phyloP scores from a whole-genome alignment of 2,888 invertebrate genomes.

The Lithophane semibrunnea region DNA sequence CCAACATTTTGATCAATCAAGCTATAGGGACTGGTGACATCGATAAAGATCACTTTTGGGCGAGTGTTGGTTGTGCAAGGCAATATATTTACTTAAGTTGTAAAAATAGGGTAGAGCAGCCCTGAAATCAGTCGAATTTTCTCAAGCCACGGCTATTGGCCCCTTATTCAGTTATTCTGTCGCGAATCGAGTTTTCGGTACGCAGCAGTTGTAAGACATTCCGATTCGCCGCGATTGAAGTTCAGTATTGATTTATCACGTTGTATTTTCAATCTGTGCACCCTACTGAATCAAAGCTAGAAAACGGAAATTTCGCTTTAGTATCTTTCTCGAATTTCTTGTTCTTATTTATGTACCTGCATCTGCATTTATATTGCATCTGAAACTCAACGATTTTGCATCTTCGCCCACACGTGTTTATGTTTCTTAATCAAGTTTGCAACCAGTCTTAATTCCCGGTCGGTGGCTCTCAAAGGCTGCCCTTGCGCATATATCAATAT shows the following conservation, averaged over 20 bases:
- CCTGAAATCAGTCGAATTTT: constrained; percentile 78
- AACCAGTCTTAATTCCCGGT: constrained; percentile 80
- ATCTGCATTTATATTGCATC: constrained; percentile 62
- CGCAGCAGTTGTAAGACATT: constrained; percentile 81
- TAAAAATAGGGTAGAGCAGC: constrained; percentile 51
- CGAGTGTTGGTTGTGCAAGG: background rate
- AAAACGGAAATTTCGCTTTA: constrained; percentile 45
- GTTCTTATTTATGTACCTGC: constrained; percentile 47
- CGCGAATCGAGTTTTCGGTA: constrained; percentile 82
- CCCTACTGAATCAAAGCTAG: constrained; percentile 53
- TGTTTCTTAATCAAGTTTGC: constrained; percentile 85
- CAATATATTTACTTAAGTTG: background rate
- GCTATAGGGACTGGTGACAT: background rate
- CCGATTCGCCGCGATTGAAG: constrained; percentile 72
- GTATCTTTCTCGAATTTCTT: constrained; percentile 45
- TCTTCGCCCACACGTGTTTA: constrained; percentile 75
- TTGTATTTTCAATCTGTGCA: constrained; percentile 39
- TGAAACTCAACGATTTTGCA: constrained; percentile 72
- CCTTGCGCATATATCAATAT: constrained; percentile 83
- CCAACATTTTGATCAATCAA: background rate
- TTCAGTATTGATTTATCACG: constrained; percentile 76
- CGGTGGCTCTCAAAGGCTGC: constrained; percentile 80
- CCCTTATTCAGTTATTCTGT: constrained; percentile 80
- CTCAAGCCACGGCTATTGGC: constrained; percentile 79
- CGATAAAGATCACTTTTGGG: too few species aligned